Conservation (phyloP, 1,140 invertebrate genomes). For the Babylonia areolata region DNA sequence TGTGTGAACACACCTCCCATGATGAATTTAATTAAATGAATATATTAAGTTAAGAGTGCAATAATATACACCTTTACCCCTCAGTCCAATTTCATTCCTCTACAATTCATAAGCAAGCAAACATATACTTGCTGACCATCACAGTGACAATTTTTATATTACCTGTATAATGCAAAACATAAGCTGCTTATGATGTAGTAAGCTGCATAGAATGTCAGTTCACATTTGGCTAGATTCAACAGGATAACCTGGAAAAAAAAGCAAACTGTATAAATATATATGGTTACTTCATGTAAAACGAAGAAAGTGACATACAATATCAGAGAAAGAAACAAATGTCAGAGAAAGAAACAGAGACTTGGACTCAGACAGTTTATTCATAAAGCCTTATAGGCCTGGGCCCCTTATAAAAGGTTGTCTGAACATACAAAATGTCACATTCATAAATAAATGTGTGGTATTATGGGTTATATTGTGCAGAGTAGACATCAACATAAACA, state of each 20-base stretch:
- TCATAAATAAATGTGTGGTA: too few relatives aligned
- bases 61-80: background rate
- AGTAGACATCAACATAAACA: too few relatives aligned
- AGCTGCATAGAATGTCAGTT: conserved; percentile 42
- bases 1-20: too few relatives aligned
- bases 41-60: background rate
- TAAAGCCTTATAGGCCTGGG: too few relatives aligned
- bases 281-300: background rate
- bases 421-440: too few relatives aligned
- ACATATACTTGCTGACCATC: background rate
- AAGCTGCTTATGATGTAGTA: conserved; percentile 44
- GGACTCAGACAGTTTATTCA: too few relatives aligned
- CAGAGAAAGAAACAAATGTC: too few relatives aligned
- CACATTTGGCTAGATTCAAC: conserved; percentile 43
- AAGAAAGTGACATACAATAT: too few relatives aligned
- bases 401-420: too few relatives aligned
- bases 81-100: background rate
- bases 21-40: background rate
- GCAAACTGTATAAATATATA: background rate
- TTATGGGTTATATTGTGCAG: too few relatives aligned
- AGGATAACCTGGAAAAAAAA: conserved; percentile 35
- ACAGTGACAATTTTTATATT: background rate
- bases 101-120: background rate
- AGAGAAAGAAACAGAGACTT: too few relatives aligned
- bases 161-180: conserved; percentile 37